Base-by-base conservation (phyloP, 2,113 vertebrate species). In the Panthera uncia region DNA sequence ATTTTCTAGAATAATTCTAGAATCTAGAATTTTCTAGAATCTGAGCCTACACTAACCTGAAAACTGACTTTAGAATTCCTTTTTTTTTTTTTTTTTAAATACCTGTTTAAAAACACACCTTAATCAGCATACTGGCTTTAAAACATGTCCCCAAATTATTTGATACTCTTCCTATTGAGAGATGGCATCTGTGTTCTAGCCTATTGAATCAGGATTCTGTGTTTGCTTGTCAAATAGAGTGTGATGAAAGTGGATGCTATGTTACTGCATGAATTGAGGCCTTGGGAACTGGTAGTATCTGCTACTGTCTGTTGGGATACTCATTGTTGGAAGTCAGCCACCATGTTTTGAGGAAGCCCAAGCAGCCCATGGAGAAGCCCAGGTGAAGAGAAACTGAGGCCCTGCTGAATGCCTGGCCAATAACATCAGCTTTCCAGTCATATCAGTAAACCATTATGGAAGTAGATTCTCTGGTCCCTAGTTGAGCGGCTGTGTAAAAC, bases 271-370 rank as follows among this genome's bases (percentile, higher is more conserved):
- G 52, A 61, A 45, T 16, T 5, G 2, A 79, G n/a, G 29, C n/a
- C 36, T 73, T 89, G 88, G 73, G 79, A 89, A 84, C 13, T 23
- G 38, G 45, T 36, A 65, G 33, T 15, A 50, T 55, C 57, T 50
- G 7, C 25, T 41, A 52, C 27, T 88, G 12, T 36, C 33, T 95
- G 15, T 41, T 65, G 45, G 23, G 33, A 66, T 66, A 31, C 4
- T 74, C 66, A 25, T 1, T 48, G n/a, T 66, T 76, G 52, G 38
- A 97, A 85, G 0, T 1, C 80, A 91, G 78, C 71, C 65, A 50
- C 57, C 86, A 86, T 74, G 38, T 92, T 92, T 74, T 94, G 29
- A 97, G 68, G 83, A 79, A 92, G 71, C n/a, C 71, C 23, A 66
- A 86, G 78, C 19, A 83, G 57, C 14, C 8, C 52, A 29, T 29